A percentile compares a stretch with the other conserved stretches of the same genome.
These are phyloP conservation scores for Siderastrea siderea DNA, from an alignment of 92 coral and sea anemone genomes.

Conservation along the genomic window DNA sequence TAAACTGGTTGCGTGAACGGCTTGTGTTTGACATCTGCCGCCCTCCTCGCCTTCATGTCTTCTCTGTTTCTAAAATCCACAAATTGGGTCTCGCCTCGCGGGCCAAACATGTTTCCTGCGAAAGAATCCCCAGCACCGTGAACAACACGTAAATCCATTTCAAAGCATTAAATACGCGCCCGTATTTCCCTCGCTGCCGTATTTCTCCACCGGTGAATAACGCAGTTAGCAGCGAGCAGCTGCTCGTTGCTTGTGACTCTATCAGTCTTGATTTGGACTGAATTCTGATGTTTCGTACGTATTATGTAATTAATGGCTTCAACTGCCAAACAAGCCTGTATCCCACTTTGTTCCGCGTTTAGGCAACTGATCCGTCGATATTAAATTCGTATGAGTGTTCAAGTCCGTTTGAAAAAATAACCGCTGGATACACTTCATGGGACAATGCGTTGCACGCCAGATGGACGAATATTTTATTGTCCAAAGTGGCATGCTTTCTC, in stretches of 20 bases:
- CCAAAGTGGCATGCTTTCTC: conserved; percentile 51
- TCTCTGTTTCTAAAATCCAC: conserved; percentile 42
- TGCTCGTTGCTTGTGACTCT: conserved; percentile 41
- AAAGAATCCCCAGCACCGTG: conserved; percentile 36
- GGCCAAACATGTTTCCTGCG: conserved; percentile 41
- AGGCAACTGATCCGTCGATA: background rate
- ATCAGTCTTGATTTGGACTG: conserved; percentile 42
- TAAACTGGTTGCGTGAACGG: conserved; percentile 48
- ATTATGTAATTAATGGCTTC: conserved; percentile 20
- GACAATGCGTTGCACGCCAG: conserved; percentile 36
- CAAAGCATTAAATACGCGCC: conserved; percentile 28
- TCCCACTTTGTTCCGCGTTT: background rate
- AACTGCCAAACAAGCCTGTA: background rate
- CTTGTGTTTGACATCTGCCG: conserved; percentile 65
- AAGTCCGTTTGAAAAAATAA: conserved; percentile 39
- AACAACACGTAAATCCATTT: conserved; percentile 38
- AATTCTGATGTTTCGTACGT: conserved; percentile 32
- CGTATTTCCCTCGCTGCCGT: conserved; percentile 46
- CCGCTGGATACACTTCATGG: conserved; percentile 52
- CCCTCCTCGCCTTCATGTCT: conserved; percentile 27
- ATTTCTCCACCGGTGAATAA: conserved; percentile 47
- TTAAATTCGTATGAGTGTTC: conserved; percentile 3
- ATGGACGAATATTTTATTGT: conserved; percentile 57
- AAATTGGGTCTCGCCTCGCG: conserved; percentile 26
- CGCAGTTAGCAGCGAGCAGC: conserved; percentile 49